Base-by-base conservation (phyloP, 2,113 vertebrate species). In the Tyrannus savana region DNA sequence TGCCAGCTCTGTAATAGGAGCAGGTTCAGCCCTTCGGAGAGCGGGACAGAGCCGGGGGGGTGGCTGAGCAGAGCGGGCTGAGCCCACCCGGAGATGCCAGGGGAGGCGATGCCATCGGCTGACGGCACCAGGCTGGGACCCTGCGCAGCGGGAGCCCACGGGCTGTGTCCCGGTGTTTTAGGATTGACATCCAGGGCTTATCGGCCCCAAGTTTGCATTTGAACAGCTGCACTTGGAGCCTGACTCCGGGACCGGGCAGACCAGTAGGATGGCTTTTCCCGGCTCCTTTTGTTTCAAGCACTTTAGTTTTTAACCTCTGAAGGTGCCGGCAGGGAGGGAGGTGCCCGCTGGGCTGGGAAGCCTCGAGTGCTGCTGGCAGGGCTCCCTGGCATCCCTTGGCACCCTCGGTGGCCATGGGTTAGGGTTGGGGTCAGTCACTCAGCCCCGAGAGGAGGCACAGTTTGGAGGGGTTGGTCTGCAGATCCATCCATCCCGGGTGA, bases 361-460 rank as follows among this genome's bases (percentile, higher is more conserved):
- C 19, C 31, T n/a, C 41, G 2, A 19, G 53, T 27, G 60, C n/a
- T 52, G 67, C 63, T 10, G 71, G 53, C 31, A 4, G 7, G 7
- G 72, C 74, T 84, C 83, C 86, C 62, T 47, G 83, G 71, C 71
- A 56, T 35, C 75, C 7, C 60, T 31, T 10, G 19, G 5, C 27
- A 9, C 47, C 37, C 79, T 35, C 62, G 5, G 3, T 5, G 28
- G 52, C 39, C 2, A 0, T 4, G 19, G 6, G 6, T 52, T 52
- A 16, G 50, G 50, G 6, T 52, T 52, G 6, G 50, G 50, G 50
- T 52, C 16, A 21, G 71, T 30, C 49, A 42, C 67, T 23, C 44
- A 22, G 67, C 14, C 14, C 17, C 0, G 5, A 16, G 50, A 16
- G 5, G 13, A 1, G 24, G 55, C n/a, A 3, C 4, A 0, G 33